Base-by-base conservation (phyloP, 1,140 invertebrate species). In the Pinna nobilis region DNA sequence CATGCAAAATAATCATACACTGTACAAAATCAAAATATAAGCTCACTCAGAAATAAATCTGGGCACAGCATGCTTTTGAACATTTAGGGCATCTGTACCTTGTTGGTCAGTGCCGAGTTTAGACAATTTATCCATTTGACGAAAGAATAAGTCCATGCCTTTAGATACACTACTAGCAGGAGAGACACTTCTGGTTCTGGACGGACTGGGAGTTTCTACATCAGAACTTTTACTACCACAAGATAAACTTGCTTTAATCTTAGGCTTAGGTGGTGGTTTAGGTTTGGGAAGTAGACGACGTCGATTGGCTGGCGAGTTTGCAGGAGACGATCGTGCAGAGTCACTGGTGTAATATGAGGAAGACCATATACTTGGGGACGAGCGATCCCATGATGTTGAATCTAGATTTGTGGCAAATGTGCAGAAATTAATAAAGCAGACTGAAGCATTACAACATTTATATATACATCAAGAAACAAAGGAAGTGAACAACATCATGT, bases 81-180 rank as follows among this genome's bases (percentile, higher is more conserved):
- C n/a, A n/a, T n/a, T n/a, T n/a, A n/a, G n/a, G n/a, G n/a, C n/a
- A n/a, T 33, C 35, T 59, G 78, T 84, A 86, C 83, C 85, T 85
- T 81, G 79, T 50, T 82, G 69, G 73, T 83, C 78, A 59, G 76
- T 77, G 59, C 82, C 82, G 57, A 84, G 66, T 49, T 82, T 72
- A 53, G 74, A 70, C 44, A 85, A 68, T 64, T 84, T 80, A 59
- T 82, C 77, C 75, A 83, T 82, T 77, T 85, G 83, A 50, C 77
- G 80, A 39, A 77, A 70, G 74, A 85, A 87, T 28, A 87, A 75
- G 51, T 81, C 74, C 71, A 87, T 67, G 74, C 85, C 84, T 49
- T 78, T 75, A 13, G 84, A 85, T 49, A 67, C 73, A 41, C 51
- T 60, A 30, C 65, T 59, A 32, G 55, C 57, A n/a, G 68, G 72